These are phyloP conservation scores for Chalcosyrphus nemorum DNA, from an alignment of 2,888 invertebrate genomes.

Conservation along the genomic window DNA sequence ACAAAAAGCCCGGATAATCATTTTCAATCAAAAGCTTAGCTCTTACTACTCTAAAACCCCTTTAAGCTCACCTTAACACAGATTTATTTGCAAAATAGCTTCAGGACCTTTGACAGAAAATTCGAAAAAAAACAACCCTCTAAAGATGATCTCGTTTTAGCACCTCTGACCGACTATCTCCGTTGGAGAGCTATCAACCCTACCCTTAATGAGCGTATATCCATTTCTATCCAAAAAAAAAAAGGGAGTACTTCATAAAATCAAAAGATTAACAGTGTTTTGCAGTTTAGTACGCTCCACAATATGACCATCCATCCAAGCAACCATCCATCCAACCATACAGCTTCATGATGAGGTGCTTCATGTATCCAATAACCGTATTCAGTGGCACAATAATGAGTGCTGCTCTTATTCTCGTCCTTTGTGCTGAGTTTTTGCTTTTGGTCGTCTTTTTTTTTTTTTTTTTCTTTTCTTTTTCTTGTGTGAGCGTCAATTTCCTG, in stretches of 20 bases:
- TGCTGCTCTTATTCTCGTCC: conserved; percentile 47
- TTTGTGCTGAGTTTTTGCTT: conserved; percentile 41
- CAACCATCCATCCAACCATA: background rate
- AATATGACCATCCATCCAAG: background rate
- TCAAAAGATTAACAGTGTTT: background rate
- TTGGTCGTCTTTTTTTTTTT: background rate
- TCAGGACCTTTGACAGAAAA: too few relatives aligned
- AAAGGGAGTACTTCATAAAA: background rate
- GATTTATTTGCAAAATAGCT: background rate
- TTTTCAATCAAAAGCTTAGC: too few relatives aligned
- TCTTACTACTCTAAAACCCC: too few relatives aligned
- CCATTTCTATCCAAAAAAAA: background rate
- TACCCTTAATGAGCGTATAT: background rate
- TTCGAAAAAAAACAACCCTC: background rate
- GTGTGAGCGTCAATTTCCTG: conserved; percentile 56
- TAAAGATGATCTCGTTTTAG: background rate
- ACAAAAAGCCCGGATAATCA: too few relatives aligned
- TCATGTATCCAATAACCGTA: conserved; percentile 63
- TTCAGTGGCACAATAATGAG: conserved; percentile 69
- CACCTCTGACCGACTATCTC: background rate
- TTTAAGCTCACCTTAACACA: background rate
- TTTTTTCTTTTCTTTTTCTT: background rate
- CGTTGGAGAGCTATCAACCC: background rate
- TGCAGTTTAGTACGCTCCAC: background rate
- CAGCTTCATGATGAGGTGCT: conserved; percentile 53